Evolutionary conservation across 2,113 vertebrate species (phyloP).

Genomic region (Pelecanoides urinatrix): DNA sequence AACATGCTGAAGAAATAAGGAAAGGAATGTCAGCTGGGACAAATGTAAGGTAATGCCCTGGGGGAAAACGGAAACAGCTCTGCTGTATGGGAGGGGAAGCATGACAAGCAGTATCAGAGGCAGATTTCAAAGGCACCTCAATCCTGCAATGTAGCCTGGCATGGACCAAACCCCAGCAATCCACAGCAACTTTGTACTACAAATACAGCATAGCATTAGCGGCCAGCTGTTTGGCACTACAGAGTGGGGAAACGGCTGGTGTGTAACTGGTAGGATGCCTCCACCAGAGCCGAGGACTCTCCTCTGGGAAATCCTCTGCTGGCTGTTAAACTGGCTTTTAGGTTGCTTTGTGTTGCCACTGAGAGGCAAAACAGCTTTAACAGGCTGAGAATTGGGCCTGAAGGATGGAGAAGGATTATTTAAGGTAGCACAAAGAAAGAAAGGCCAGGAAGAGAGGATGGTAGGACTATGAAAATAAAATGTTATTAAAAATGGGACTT

Average conservation of each 20-base stretch:
- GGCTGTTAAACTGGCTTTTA: background rate
- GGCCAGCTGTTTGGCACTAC: background rate
- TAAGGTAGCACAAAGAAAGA: background rate
- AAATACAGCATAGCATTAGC: background rate
- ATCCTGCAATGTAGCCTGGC: background rate
- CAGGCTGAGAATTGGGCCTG: background rate
- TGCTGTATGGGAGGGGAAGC: background rate
- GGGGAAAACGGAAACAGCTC: background rate
- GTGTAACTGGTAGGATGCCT: background rate
- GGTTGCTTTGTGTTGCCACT: background rate
- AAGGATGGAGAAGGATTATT: background rate
- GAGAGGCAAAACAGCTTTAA: background rate
- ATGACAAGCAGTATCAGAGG: background rate
- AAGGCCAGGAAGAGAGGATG: background rate
- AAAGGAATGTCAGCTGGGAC: conserved; percentile 21
- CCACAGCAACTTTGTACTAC: background rate
- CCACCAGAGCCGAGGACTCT: background rate
- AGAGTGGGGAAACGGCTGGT: background rate
- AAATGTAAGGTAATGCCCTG: conserved; percentile 10
- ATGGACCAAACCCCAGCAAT: background rate
- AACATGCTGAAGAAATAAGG: conserved; percentile 30
- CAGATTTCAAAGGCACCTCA: background rate
- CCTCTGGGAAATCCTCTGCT: background rate
- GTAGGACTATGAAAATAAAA: background rate
- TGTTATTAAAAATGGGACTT: background rate